Conservation (phyloP, 2,797 vertebrate species). For the Apogon talboti region DNA sequence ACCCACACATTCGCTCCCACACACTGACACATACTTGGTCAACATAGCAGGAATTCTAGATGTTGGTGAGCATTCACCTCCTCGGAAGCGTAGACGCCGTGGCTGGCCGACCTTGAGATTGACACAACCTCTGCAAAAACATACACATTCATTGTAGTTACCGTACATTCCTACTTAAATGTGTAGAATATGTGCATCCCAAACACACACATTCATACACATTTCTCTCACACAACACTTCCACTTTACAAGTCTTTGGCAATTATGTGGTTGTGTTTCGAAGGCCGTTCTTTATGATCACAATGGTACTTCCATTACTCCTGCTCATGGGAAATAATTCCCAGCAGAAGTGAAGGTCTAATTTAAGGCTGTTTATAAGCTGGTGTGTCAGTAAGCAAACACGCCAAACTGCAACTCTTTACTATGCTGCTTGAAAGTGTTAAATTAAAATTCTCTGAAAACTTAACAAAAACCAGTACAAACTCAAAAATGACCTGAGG, state of each 20-base stretch:
- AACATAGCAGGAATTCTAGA: constrained; percentile 9
- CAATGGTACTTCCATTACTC: neutral
- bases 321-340: constrained; percentile 28
- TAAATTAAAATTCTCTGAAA: neutral
- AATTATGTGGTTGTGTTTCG: constrained; percentile 30
- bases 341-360: constrained; percentile 12
- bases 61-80: constrained; percentile 13
- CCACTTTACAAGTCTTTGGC: constrained; percentile 4
- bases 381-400: neutral
- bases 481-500: neutral
- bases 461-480: neutral
- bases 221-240: neutral
- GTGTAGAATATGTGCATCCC: neutral
- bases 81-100: neutral
- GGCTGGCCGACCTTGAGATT: constrained; percentile 35
- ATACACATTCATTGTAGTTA: neutral
- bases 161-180: neutral
- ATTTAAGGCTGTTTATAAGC: constrained; percentile 6
- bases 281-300: constrained; percentile 13
- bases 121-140: constrained; percentile 8
- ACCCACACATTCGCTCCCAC: neutral
- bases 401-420: neutral
- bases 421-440: neutral
- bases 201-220: neutral
- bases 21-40: neutral